phyloP scores from a whole-genome alignment of 2,797 vertebrate species.

The Ispidina picta region DNA sequence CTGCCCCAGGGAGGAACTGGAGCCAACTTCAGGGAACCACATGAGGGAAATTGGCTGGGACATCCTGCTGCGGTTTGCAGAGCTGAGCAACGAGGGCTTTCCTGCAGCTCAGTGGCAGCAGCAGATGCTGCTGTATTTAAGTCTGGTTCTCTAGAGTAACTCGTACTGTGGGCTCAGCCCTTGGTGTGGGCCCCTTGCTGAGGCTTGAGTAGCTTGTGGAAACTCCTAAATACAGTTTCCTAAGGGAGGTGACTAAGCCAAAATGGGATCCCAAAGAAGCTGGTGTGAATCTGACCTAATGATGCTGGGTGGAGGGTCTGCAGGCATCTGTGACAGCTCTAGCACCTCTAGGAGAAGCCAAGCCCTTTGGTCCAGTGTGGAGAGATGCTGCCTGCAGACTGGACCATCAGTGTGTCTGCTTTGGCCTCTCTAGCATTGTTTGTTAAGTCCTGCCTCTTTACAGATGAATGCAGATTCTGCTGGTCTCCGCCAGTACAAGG shows the following conservation, averaged over 20 bases:
- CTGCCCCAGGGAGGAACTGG: neutral
- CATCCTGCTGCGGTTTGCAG: neutral
- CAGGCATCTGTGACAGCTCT: neutral
- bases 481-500: constrained; percentile 82
- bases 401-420: fast-evolving
- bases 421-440: neutral
- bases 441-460: neutral
- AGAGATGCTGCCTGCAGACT: neutral
- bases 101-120: neutral
- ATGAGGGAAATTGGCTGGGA: neutral
- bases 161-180: neutral
- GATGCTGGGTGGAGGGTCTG: neutral
- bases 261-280: neutral
- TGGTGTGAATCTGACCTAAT: neutral
- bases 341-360: neutral
- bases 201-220: neutral
- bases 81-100: neutral
- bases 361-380: neutral
- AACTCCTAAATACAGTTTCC: neutral
- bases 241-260: neutral
- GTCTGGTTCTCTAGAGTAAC: no score
- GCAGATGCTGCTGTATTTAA: neutral
- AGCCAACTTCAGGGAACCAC: neutral
- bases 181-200: neutral
- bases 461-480: constrained; percentile 65